Evolutionary conservation across 2,797 vertebrate genomes (phyloP).

Genomic region (Falco novaeseelandiae): DNA sequence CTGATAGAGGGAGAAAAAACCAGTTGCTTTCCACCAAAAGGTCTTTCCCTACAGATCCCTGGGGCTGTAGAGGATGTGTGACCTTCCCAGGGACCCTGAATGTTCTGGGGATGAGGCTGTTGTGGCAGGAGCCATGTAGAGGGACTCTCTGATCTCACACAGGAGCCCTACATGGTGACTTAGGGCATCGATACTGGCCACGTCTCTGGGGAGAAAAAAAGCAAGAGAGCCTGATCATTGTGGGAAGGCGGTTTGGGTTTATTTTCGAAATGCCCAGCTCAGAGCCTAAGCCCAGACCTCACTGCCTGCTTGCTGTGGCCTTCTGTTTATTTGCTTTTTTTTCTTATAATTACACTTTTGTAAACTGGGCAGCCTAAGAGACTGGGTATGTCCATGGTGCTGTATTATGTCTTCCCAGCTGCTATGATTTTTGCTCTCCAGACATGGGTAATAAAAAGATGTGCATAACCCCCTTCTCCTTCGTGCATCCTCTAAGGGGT

Average conservation of each 20-base stretch:
- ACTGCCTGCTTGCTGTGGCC: not conserved
- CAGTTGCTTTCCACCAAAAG: not conserved
- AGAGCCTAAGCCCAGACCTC: not conserved
- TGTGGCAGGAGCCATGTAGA: not conserved
- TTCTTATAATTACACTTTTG: slow-evolving; percentile 26
- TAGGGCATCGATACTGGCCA: not conserved
- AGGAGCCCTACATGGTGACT: not conserved
- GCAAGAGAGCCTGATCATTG: not conserved
- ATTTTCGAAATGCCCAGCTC: not conserved
- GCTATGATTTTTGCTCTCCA: not conserved
- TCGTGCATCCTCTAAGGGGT: slow-evolving; percentile 2
- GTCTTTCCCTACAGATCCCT: not conserved
- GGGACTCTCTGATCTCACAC: not conserved
- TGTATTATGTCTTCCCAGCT: not conserved
- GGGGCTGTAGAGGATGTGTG: not conserved
- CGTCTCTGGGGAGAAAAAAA: not conserved
- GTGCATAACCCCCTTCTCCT: slow-evolving; percentile 21
- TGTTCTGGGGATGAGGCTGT: not conserved
- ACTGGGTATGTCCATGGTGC: not conserved
- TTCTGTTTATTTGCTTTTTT: slow-evolving; percentile 27
- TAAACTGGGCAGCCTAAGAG: not conserved
- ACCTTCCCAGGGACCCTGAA: not conserved
- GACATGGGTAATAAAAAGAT: not conserved
- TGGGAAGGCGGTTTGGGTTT: not conserved
- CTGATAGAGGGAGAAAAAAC: not conserved